A percentile compares a stretch with the other conserved stretches of the same genome.
Evolutionary conservation across 1,140 invertebrate genomes (phyloP).

Genomic region (Ostrea denselamellosa): DNA sequence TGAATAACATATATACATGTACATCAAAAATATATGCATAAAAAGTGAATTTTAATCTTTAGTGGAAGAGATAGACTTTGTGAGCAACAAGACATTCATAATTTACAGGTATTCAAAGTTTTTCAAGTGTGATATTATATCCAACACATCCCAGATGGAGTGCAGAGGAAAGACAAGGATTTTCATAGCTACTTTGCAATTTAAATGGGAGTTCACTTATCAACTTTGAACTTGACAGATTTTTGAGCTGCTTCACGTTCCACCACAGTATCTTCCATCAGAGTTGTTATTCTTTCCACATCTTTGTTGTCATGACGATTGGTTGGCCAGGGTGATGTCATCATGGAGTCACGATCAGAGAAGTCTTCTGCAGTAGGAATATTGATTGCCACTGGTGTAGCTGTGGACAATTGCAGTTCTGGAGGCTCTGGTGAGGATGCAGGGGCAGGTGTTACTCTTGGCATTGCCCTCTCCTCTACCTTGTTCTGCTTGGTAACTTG

Average conservation of each 20-base stretch:
- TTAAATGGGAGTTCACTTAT: slow-evolving; percentile 18
- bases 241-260: slow-evolving; percentile 48
- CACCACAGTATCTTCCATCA: slow-evolving; percentile 54
- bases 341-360: slow-evolving; percentile 59
- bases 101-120: neutral
- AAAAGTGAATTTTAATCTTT: neutral
- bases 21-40: neutral
- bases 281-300: slow-evolving; percentile 56
- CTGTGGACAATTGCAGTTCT: slow-evolving; percentile 3
- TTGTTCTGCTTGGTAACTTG: slow-evolving; percentile 55
- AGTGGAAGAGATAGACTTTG: neutral
- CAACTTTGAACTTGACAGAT: slow-evolving; percentile 55
- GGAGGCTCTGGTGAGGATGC: slow-evolving; percentile 49
- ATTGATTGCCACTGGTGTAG: slow-evolving; percentile 57
- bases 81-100: neutral
- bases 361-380: slow-evolving; percentile 65
- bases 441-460: slow-evolving; percentile 40
- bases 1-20: neutral
- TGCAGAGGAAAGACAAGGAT: neutral
- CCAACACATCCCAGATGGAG: neutral
- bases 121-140: neutral
- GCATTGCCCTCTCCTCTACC: slow-evolving; percentile 25
- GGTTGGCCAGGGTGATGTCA: slow-evolving; percentile 53
- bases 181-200: neutral
- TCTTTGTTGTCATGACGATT: slow-evolving; percentile 29